Percentiles rank a stretch among this genome's conserved stretches.
Evolutionary conservation across 2,113 vertebrate genomes (phyloP).

Genomic region (Tylochromis polylepis): DNA sequence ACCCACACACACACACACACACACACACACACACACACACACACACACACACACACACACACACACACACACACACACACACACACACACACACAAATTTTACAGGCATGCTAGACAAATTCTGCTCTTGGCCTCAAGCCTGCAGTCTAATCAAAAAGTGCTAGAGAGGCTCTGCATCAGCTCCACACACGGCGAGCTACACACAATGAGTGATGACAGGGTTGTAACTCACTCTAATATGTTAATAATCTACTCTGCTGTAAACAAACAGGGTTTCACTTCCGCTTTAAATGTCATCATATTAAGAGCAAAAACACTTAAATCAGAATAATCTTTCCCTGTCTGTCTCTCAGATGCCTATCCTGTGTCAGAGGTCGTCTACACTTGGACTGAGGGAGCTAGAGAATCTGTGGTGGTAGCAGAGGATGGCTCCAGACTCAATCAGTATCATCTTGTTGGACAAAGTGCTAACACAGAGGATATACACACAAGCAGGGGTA

Average conservation of each 20-base stretch:
- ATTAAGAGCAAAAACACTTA: neutral
- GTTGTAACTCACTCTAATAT: neutral
- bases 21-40: no score
- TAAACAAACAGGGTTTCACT: neutral
- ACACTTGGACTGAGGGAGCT: slow-evolving; percentile 86
- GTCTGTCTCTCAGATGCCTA: slow-evolving; percentile 82
- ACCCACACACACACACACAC: no score
- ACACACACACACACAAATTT: neutral
- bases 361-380: slow-evolving; percentile 93
- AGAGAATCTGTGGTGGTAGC: slow-evolving; percentile 90
- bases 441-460: slow-evolving; percentile 92
- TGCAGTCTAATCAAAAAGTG: slow-evolving; percentile 23
- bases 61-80: neutral
- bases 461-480: slow-evolving; percentile 88
- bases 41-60: no score
- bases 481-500: slow-evolving; percentile 92
- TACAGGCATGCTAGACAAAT: neutral
- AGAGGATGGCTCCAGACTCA: slow-evolving; percentile 91
- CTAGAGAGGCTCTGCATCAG: neutral
- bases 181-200: neutral
- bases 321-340: neutral
- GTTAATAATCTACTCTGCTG: neutral
- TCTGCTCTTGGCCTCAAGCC: neutral
- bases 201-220: neutral
- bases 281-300: neutral